Percentiles rank a stretch among this genome's conserved stretches.
Evolutionary conservation across 2,888 invertebrate genomes (phyloP).

Genomic region (Athalia cordata): DNA sequence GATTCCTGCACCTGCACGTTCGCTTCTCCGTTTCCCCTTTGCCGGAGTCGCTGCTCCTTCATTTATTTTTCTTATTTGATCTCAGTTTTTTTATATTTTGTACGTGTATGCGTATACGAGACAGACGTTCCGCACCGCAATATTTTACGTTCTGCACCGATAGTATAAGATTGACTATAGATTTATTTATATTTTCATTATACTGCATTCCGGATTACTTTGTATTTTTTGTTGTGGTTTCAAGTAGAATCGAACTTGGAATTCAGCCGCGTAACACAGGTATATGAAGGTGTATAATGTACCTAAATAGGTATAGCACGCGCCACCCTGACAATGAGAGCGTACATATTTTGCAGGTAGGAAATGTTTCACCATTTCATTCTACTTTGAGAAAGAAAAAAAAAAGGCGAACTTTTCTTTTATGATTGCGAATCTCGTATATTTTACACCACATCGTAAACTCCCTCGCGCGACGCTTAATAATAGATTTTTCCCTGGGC

Average conservation of each 20-base stretch:
- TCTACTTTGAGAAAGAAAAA: conserved; percentile 3
- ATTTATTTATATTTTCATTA: too few relatives aligned
- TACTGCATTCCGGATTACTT: too few relatives aligned
- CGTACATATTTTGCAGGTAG: neutral
- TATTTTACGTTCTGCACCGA: too few relatives aligned
- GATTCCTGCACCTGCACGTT: conserved; percentile 42
- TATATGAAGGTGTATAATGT: conserved; percentile 17
- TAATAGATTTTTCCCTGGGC: conserved; percentile 59
- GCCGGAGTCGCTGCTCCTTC: conserved; percentile 42
- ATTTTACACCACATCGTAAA: conserved; percentile 62
- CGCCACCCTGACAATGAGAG: neutral
- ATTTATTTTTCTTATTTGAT: conserved; percentile 10
- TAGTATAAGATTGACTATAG: too few relatives aligned
- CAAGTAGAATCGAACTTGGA: neutral
- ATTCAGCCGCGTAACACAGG: conserved; percentile 10
- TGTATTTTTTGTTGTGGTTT: too few relatives aligned
- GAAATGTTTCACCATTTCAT: conserved; percentile 25
- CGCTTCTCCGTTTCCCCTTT: conserved; percentile 21
- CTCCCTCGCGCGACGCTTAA: conserved; percentile 57
- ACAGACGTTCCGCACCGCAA: too few relatives aligned
- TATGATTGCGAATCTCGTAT: conserved; percentile 62
- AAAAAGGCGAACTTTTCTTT: conserved; percentile 51
- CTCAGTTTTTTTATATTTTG: neutral
- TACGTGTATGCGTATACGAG: too few relatives aligned
- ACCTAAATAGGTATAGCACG: neutral